Evolutionary conservation across 2,113 vertebrate species (phyloP).

Genomic region (Nothoprocta perdicaria): DNA sequence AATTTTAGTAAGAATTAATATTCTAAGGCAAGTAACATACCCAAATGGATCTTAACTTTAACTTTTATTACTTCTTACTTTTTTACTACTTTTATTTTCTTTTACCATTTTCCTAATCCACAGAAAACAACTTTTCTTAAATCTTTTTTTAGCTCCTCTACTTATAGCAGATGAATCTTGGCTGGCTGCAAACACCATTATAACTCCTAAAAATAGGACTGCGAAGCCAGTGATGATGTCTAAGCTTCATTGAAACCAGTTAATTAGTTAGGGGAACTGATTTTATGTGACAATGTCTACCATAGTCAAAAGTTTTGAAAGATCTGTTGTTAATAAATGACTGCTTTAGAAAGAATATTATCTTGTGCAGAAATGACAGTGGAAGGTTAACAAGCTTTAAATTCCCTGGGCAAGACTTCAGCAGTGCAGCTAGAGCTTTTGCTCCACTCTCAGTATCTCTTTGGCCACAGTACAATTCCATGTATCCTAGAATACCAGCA

Average conservation of each 20-base stretch:
- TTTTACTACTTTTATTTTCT: not conserved
- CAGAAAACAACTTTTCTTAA: not conserved
- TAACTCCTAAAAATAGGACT: not conserved
- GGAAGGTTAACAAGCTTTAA: slow-evolving; percentile 19
- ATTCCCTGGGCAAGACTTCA: not conserved
- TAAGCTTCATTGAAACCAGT: not conserved
- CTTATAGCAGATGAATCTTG: not conserved
- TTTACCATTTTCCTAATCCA: not conserved
- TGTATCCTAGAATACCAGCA: slow-evolving; percentile 22
- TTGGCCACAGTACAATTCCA: slow-evolving; percentile 18
- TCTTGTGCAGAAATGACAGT: slow-evolving; percentile 32
- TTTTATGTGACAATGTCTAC: not conserved
- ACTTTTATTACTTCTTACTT: accelerated
- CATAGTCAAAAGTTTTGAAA: slow-evolving; percentile 20
- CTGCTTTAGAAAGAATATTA: slow-evolving; percentile 19
- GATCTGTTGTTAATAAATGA: not conserved
- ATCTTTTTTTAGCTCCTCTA: not conserved
- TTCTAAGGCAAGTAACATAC: not conserved
- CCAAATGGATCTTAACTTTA: not conserved
- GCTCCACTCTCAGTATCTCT: not conserved
- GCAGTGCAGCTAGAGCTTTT: not conserved
- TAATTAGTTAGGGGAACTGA: slow-evolving; percentile 5
- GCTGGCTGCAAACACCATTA: not conserved
- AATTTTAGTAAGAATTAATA: not conserved
- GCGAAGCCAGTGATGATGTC: not conserved